Conservation (phyloP, 2,797 vertebrate species). For the Sternarchorhynchus goeldii region DNA sequence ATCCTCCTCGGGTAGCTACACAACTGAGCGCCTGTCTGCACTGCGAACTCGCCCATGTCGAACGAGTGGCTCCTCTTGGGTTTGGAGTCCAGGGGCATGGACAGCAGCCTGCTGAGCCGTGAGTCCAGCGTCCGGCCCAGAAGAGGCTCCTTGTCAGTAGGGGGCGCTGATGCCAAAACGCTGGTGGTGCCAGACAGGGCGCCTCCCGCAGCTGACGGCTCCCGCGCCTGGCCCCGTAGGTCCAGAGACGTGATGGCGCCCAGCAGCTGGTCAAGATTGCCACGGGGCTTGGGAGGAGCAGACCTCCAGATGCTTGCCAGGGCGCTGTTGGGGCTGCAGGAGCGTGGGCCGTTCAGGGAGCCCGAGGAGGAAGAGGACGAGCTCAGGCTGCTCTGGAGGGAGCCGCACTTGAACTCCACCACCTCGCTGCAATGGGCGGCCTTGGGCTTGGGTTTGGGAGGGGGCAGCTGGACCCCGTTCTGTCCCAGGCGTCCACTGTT, state of each 20-base stretch:
- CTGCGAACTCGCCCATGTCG: conserved; percentile 85
- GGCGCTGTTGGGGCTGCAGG: conserved; percentile 81
- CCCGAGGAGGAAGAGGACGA: conserved; percentile 77
- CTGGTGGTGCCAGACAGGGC: conserved; percentile 47
- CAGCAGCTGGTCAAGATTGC: conserved; percentile 87
- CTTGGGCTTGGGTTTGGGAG: conserved; percentile 74
- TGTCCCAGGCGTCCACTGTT: conserved; percentile 77
- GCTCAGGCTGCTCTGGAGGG: conserved; percentile 82
- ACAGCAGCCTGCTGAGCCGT: conserved; percentile 83
- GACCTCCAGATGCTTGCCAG: conserved; percentile 84
- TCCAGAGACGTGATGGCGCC: conserved; percentile 90
- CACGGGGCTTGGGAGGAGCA: conserved; percentile 78
- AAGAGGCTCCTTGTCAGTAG: conserved; percentile 88
- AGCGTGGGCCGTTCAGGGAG: conserved; percentile 72
- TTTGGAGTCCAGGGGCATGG: conserved; percentile 84
- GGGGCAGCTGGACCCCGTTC: conserved; percentile 70
- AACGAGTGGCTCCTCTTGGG: conserved; percentile 92
- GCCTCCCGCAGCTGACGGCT: conserved; percentile 65
- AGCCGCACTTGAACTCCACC: conserved; percentile 83
- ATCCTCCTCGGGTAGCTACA: conserved; percentile 82
- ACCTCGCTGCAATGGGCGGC: conserved; percentile 80
- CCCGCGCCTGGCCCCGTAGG: conserved; percentile 81
- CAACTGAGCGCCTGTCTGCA: conserved; percentile 60
- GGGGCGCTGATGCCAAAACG: conserved; percentile 62
- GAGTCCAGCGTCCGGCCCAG: conserved; percentile 82